These are phyloP conservation scores for Poicephalus gulielmi DNA, from an alignment of 2,113 vertebrate genomes.

Conservation along the genomic window DNA sequence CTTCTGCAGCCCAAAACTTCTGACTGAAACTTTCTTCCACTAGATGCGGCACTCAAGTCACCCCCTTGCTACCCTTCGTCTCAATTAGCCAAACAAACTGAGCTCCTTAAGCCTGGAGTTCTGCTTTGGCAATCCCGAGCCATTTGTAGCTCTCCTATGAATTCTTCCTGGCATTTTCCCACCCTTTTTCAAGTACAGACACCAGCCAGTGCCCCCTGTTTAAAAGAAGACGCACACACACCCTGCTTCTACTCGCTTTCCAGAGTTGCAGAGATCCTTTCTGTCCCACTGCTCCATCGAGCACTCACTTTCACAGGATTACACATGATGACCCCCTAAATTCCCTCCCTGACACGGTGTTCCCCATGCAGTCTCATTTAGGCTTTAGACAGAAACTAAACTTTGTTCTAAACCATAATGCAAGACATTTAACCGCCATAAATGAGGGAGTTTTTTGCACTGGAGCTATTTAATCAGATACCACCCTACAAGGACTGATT, in stretches of 20 bases:
- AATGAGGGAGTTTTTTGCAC: background rate
- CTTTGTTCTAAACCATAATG: background rate
- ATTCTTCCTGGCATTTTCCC: background rate
- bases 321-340: accelerated
- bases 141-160: background rate
- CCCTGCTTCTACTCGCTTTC: background rate
- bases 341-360: background rate
- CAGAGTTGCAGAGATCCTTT: background rate
- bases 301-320: accelerated
- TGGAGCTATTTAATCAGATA: background rate
- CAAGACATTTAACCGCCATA: background rate
- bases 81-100: background rate
- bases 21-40: background rate
- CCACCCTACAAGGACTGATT: background rate
- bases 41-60: background rate
- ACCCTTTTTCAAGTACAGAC: background rate
- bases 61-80: background rate
- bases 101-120: background rate
- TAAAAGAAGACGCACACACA: background rate
- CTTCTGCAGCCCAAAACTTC: background rate
- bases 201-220: background rate
- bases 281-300: background rate
- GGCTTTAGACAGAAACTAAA: background rate
- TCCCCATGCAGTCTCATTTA: background rate
- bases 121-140: background rate